Percentiles rank a stretch among this genome's conserved stretches.
phyloP scores from a whole-genome alignment of 92 coral and sea anemone species.

The Zoanthus solanderi region DNA sequence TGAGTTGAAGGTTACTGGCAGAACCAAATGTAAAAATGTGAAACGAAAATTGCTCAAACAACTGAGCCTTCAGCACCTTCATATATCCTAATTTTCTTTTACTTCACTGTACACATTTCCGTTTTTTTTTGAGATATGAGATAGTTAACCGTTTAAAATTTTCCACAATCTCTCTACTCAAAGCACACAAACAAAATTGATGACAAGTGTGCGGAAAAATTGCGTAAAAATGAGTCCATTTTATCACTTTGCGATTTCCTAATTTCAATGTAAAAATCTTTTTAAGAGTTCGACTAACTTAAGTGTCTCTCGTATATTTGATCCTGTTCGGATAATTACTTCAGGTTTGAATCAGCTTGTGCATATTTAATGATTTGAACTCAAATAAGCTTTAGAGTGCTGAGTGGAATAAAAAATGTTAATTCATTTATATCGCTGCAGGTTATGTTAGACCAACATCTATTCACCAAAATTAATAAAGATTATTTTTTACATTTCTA shows the following conservation, averaged over 20 bases:
- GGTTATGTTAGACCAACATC: not conserved
- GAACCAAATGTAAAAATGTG: not conserved
- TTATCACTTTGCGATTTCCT: not conserved
- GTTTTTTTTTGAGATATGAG: slow-evolving; percentile 14
- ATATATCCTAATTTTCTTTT: slow-evolving; percentile 43
- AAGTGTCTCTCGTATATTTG: not conserved
- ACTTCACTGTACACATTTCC: slow-evolving; percentile 20
- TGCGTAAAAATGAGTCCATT: not conserved
- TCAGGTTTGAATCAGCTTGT: not conserved
- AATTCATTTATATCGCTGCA: not conserved
- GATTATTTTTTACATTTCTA: not conserved
- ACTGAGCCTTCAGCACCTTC: slow-evolving; percentile 34
- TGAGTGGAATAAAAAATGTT: not conserved
- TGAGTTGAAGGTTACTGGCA: not conserved
- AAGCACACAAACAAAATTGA: not conserved
- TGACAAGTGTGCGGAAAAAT: not conserved
- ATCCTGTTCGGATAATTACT: not conserved
- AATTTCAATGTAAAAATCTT: slow-evolving; percentile 3
- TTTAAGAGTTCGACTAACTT: not conserved
- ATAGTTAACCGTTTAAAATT: not conserved
- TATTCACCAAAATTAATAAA: not conserved
- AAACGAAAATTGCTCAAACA: slow-evolving; percentile 12
- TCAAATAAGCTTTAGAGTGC: not conserved
- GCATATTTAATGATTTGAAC: not conserved
- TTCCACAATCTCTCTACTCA: not conserved